Conservation (phyloP, 2,797 vertebrate genomes). For the Ctenochaetus hawaiiensis region DNA sequence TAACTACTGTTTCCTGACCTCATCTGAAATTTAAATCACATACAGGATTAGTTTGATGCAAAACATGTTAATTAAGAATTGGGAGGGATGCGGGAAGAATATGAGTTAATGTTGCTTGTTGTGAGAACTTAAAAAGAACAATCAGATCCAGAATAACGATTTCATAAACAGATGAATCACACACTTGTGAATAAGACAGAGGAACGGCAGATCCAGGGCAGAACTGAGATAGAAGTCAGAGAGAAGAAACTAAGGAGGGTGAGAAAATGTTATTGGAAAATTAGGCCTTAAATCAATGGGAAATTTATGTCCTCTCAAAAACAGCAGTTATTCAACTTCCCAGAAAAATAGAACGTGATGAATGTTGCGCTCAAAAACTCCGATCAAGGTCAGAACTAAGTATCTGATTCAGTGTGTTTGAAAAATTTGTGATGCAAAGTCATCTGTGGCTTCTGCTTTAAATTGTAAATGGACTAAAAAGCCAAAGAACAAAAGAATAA, state of each 20-base stretch:
- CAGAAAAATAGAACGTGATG: conserved; percentile 14
- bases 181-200: not conserved
- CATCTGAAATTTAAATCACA: too few relatives aligned
- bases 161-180: not conserved
- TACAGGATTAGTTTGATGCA: too few relatives aligned
- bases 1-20: too few relatives aligned
- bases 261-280: not conserved
- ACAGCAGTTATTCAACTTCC: conserved; percentile 14
- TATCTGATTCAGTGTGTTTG: conserved; percentile 3
- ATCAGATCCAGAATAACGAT: not conserved
- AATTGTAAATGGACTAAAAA: not conserved
- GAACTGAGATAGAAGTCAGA: not conserved
- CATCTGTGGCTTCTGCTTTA: not conserved
- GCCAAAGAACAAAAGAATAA: not conserved
- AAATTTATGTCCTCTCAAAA: conserved; percentile 3
- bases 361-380: conserved; percentile 6
- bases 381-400: conserved; percentile 17
- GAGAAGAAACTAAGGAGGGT: conserved; percentile 4
- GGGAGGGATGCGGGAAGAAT: too few relatives aligned
- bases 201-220: not conserved
- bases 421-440: not conserved
- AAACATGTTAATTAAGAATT: too few relatives aligned
- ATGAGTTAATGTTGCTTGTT: too few relatives aligned
- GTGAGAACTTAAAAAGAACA: not conserved
- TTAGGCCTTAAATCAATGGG: not conserved